Base-by-base conservation (phyloP, 1,140 invertebrate species). In the Trypoxylus dichotomus region DNA sequence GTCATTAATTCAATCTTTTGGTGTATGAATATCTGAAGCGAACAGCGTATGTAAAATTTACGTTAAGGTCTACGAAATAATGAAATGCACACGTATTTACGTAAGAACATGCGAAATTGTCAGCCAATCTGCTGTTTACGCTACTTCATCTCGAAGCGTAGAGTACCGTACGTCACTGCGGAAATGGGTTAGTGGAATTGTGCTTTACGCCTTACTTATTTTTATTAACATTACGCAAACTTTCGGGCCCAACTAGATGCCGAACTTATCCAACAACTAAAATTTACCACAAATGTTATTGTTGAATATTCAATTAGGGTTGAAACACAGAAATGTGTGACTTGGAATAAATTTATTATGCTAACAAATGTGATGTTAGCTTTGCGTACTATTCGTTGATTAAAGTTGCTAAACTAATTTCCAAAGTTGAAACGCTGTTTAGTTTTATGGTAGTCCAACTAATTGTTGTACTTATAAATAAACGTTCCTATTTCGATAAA, bases 271-370 rank as follows among this genome's bases (percentile, higher is more conserved):
- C 6, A 24, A 27, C 21, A 32, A 27, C 25, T 42, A 10, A 21
- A 73, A 41, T 73, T 73, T 74, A 24, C 29, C 29, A 75, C 74
- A 75, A 25, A 47, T 75, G 74, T 54, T 75, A 75, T 75, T 75
- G 74, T 75, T 75, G 74, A 75, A 75, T 75, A 75, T 75, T 75
- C 74, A 75, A 75, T 75, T 75, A 75, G 25, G 74, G 42, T 47
- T 42, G 37, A 75, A 75, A 75, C 37, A 42, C 37, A 27, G 24
- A 75, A 75, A 47, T 21, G 74, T 75, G 74, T 75, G 74, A 21
- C 43, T 24, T 32, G 74, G 74, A 42, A 75, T 75, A 54, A 75
- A 75, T 75, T 75, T 75, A 47, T 75, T 75, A 47, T 47, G 42
- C 74, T 47, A 47, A 47, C 74, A 47, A 75, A 75, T 75, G 37